Evolutionary conservation across 2,113 vertebrate species (phyloP).

Genomic region (Chrysochloris asiatica): DNA sequence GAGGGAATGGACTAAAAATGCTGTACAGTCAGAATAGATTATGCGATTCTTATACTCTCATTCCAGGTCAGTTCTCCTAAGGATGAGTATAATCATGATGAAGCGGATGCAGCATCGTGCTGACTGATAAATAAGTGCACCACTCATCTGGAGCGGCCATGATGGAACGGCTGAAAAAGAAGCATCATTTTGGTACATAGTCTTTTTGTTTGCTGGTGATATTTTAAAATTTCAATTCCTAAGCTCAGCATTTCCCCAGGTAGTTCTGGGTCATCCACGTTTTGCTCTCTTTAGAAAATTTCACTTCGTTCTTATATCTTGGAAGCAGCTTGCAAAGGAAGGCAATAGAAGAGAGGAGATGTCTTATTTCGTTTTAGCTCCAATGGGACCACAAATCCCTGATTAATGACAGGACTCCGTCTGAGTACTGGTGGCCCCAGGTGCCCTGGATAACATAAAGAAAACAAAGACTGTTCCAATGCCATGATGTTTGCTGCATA

Average conservation of each 20-base stretch:
- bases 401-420: not conserved
- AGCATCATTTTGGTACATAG: not conserved
- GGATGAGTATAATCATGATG: not conserved
- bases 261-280: constrained; percentile 43
- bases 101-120: not conserved
- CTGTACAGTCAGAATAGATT: constrained; percentile 24
- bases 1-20: constrained; percentile 34
- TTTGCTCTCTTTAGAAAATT: constrained; percentile 20
- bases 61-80: constrained; percentile 58
- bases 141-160: not conserved
- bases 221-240: constrained; percentile 40
- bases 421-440: not conserved
- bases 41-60: not conserved
- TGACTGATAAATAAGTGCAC: not conserved
- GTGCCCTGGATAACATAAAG: not conserved
- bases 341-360: not conserved
- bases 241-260: constrained; percentile 55
- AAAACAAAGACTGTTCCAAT: not conserved
- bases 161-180: not conserved
- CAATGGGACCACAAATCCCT: not conserved
- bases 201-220: constrained; percentile 47
- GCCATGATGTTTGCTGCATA: not conserved
- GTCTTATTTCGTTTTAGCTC: not conserved
- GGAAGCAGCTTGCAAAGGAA: not conserved
- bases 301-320: not conserved